phyloP scores from a whole-genome alignment of 2,797 vertebrate genomes.

The Chloroceryle amazona region DNA sequence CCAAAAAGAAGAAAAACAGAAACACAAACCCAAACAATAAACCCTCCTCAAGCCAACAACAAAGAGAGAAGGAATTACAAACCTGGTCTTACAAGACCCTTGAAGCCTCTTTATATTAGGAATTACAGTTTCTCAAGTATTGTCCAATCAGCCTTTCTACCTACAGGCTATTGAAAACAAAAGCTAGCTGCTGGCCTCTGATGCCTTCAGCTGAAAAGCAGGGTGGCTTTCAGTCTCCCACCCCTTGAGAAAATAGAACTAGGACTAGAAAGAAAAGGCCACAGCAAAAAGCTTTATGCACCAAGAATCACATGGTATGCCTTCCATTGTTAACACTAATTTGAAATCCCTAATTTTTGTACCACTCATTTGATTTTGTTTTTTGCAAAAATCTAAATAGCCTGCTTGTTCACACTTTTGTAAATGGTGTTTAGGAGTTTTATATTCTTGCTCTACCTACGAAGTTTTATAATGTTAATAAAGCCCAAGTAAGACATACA shows the following conservation, averaged over 20 bases:
- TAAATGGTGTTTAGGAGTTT: not conserved
- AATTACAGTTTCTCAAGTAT: not conserved
- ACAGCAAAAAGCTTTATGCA: not conserved
- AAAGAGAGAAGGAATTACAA: not conserved
- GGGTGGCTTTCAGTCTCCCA: not conserved
- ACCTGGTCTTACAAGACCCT: not conserved
- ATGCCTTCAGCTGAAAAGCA: not conserved
- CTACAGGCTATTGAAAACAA: not conserved
- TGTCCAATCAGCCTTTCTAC: not conserved
- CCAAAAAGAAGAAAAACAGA: not conserved
- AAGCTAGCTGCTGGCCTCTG: not conserved
- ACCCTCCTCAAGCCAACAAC: not conserved
- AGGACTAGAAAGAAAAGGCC: not conserved
- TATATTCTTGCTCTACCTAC: not conserved
- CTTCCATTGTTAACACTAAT: not conserved
- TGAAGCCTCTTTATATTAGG: not conserved
- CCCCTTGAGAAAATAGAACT: not conserved
- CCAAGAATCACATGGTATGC: not conserved
- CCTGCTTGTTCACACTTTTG: not conserved
- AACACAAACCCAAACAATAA: not conserved
- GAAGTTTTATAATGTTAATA: not conserved
- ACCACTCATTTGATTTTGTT: not conserved
- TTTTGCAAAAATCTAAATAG: not conserved
- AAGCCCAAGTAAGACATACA: not conserved
- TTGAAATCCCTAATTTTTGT: not conserved